A percentile compares a stretch with the other conserved stretches of the same genome.
Conservation (phyloP, 1,140 invertebrate species). For the Leucophenga varia region DNA sequence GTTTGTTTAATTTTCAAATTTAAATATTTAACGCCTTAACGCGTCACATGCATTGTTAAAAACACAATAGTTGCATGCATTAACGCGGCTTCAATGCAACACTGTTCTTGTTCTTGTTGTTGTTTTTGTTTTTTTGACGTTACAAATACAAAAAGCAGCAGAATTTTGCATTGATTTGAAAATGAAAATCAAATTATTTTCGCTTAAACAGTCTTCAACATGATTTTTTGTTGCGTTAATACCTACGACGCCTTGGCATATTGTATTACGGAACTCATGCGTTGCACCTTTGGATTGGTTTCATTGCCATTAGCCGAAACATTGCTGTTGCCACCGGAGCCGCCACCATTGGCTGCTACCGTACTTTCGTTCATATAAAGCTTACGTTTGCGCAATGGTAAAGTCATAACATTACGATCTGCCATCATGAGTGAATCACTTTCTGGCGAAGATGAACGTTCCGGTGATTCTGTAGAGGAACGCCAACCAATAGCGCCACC, state of each 20-base stretch:
- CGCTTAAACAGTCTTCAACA: conserved; percentile 42
- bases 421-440: conserved; percentile 61
- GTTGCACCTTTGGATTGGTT: conserved; percentile 52
- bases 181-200: conserved; percentile 32
- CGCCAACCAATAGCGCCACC: conserved; percentile 65
- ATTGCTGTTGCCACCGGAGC: not conserved
- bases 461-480: conserved; percentile 61
- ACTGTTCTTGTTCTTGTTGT: conserved; percentile 4
- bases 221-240: conserved; percentile 28
- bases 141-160: not conserved
- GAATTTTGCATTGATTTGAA: not conserved
- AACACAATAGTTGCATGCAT: too few relatives aligned
- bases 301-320: not conserved
- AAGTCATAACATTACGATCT: conserved; percentile 65
- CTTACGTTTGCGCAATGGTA: conserved; percentile 77
- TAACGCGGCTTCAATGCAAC: not conserved
- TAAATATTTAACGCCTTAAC: too few relatives aligned
- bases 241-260: conserved; percentile 71
- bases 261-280: conserved; percentile 79
- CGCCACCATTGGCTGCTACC: conserved; percentile 5
- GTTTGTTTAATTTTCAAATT: conserved; percentile 5
- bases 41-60: too few relatives aligned
- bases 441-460: conserved; percentile 63
- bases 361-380: conserved; percentile 68
- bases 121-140: conserved; percentile 3